These are phyloP conservation scores for Limnephilus lunatus DNA, from an alignment of 2,888 invertebrate genomes.

Conservation along the genomic window DNA sequence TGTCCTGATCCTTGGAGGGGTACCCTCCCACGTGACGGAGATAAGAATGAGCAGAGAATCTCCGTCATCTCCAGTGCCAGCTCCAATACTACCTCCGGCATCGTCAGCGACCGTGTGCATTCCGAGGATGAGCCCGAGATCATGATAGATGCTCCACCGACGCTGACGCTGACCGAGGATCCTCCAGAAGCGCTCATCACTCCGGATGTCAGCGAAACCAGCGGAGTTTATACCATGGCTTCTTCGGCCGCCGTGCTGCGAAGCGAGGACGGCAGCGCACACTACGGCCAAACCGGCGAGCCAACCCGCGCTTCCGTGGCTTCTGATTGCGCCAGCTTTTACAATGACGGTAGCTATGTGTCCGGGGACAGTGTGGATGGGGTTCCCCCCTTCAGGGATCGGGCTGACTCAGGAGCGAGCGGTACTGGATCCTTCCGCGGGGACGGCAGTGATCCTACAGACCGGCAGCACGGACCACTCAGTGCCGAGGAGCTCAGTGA, in stretches of 20 bases:
- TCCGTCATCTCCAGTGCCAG: constrained; percentile 95
- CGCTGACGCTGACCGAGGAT: constrained; percentile 85
- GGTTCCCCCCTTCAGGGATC: constrained; percentile 77
- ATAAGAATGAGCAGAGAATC: constrained; percentile 87
- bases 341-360: constrained; percentile 59
- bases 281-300: constrained; percentile 69
- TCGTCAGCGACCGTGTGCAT: constrained; percentile 96
- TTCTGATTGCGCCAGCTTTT: constrained; percentile 65
- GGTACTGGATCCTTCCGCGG: constrained; percentile 89
- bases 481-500: constrained; percentile 91
- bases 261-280: constrained; percentile 69
- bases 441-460: constrained; percentile 93
- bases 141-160: constrained; percentile 89
- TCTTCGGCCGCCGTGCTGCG: constrained; percentile 76
- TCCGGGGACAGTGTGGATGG: constrained; percentile 78
- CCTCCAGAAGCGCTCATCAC: constrained; percentile 70
- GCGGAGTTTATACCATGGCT: constrained; percentile 90
- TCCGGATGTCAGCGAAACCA: constrained; percentile 87
- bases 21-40: constrained; percentile 79
- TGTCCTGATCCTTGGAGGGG: constrained; percentile 87
- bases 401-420: constrained; percentile 89
- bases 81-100: constrained; percentile 98
- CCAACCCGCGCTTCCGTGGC: constrained; percentile 68
- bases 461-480: constrained; percentile 84
- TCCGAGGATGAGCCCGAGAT: constrained; percentile 96